These are phyloP conservation scores for Numenius arquata DNA, from an alignment of 2,113 vertebrate genomes.

Conservation along the genomic window DNA sequence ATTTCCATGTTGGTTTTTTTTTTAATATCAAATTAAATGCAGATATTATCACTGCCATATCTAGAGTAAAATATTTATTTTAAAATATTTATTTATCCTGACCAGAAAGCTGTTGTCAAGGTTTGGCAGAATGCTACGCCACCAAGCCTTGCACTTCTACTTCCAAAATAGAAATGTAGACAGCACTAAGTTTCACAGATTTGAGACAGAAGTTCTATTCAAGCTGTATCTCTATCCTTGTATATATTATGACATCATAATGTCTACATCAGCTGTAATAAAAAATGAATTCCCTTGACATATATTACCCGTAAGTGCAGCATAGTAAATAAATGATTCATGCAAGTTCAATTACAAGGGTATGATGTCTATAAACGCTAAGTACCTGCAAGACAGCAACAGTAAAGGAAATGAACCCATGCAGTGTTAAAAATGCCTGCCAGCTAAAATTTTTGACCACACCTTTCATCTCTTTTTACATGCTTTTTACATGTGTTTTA, in stretches of 20 bases:
- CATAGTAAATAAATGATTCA: constrained; percentile 62
- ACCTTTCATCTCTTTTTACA: constrained; percentile 5
- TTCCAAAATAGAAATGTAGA: neutral
- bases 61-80: neutral
- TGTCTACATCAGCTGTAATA: constrained; percentile 53
- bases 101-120: neutral
- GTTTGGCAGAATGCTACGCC: neutral
- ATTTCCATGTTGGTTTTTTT: neutral
- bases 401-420: constrained; percentile 53
- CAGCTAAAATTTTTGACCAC: constrained; percentile 28
- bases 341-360: constrained; percentile 61
- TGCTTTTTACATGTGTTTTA: neutral
- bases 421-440: constrained; percentile 33
- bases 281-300: constrained; percentile 61
- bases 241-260: constrained; percentile 54
- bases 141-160: neutral
- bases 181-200: neutral
- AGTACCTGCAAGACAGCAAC: constrained; percentile 48
- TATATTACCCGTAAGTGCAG: constrained; percentile 52
- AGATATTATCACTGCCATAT: neutral
- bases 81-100: neutral
- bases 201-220: neutral
- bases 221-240: constrained; percentile 6
- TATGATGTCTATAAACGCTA: constrained; percentile 53
- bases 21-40: neutral